phyloP scores from a whole-genome alignment of 2,797 vertebrate genomes.

The Lepilemur septentrionalis region DNA sequence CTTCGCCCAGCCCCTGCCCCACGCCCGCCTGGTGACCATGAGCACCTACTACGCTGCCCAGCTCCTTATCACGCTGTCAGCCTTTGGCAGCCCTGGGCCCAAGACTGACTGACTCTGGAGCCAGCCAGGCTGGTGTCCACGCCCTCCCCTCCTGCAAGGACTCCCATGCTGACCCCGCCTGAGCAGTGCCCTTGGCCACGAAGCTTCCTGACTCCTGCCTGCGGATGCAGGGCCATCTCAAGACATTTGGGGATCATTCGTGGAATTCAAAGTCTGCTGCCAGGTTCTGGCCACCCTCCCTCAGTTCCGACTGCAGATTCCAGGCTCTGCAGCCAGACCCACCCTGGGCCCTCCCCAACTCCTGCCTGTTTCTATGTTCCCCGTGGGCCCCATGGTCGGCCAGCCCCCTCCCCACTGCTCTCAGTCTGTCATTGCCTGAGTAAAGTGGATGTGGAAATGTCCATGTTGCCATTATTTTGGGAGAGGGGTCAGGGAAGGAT shows the following conservation, averaged over 20 bases:
- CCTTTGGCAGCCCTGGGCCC: slow-evolving; percentile 26
- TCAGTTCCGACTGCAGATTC: background rate
- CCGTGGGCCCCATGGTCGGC: accelerated
- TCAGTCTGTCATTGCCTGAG: background rate
- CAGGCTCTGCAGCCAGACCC: background rate
- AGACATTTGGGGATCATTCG: background rate
- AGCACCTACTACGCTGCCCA: slow-evolving; percentile 91
- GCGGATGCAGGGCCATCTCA: accelerated
- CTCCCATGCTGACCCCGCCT: no score
- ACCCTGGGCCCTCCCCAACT: accelerated
- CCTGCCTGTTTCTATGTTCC: accelerated
- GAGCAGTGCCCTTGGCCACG: accelerated
- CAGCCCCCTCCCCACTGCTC: background rate
- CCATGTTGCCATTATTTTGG: background rate
- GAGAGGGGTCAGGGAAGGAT: accelerated
- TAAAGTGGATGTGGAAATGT: background rate
- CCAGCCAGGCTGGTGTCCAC: accelerated
- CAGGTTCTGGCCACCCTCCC: background rate
- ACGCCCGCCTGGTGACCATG: slow-evolving; percentile 84
- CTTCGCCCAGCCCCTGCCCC: slow-evolving; percentile 81
- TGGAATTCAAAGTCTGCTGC: accelerated
- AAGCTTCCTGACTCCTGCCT: background rate
- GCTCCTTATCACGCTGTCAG: slow-evolving; percentile 85
- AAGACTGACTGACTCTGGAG: background rate
- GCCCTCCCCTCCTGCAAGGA: accelerated